Percentiles rank a stretch among this genome's conserved stretches.
Evolutionary conservation across 1,140 invertebrate species (phyloP).

Genomic region (Atopsyche davidsoni): DNA sequence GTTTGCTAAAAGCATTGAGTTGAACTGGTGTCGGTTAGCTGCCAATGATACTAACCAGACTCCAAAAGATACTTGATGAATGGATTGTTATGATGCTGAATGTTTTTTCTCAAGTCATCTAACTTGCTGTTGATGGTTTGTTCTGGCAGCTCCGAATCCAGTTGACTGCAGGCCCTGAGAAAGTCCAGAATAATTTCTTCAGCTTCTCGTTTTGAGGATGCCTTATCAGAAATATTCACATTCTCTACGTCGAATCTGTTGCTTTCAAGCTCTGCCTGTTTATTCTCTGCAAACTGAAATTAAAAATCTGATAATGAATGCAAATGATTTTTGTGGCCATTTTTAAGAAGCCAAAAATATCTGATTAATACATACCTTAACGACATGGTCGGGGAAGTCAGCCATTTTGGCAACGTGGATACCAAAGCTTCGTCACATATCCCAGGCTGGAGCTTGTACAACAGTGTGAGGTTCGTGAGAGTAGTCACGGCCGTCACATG

Average conservation of each 20-base stretch:
- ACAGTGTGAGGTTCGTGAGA: slow-evolving; percentile 68
- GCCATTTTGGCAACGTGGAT: slow-evolving; percentile 91
- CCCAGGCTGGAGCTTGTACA: slow-evolving; percentile 79
- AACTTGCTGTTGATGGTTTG: too few relatives aligned
- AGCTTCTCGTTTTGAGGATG: too few relatives aligned
- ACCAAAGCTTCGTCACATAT: slow-evolving; percentile 93
- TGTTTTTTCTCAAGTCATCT: too few relatives aligned
- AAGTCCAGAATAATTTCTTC: slow-evolving; percentile 51
- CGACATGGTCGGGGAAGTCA: slow-evolving; percentile 71
- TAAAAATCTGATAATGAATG: too few relatives aligned
- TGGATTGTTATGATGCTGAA: too few relatives aligned
- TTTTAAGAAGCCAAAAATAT: slow-evolving; percentile 6
- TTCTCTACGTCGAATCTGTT: slow-evolving; percentile 48
- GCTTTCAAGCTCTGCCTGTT: slow-evolving; percentile 62
- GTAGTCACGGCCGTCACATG: slow-evolving; percentile 79
- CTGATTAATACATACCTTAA: slow-evolving; percentile 52
- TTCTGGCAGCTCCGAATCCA: slow-evolving; percentile 39
- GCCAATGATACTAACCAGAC: too few relatives aligned
- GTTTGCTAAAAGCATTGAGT: too few relatives aligned
- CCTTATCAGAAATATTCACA: slow-evolving; percentile 39
- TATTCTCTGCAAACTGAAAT: slow-evolving; percentile 60
- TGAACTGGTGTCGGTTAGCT: too few relatives aligned
- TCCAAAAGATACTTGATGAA: too few relatives aligned
- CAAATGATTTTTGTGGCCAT: too few relatives aligned
- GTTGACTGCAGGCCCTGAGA: slow-evolving; percentile 47